Evolutionary conservation across 2,113 vertebrate genomes (phyloP).

Genomic region (Nymphicus hollandicus): DNA sequence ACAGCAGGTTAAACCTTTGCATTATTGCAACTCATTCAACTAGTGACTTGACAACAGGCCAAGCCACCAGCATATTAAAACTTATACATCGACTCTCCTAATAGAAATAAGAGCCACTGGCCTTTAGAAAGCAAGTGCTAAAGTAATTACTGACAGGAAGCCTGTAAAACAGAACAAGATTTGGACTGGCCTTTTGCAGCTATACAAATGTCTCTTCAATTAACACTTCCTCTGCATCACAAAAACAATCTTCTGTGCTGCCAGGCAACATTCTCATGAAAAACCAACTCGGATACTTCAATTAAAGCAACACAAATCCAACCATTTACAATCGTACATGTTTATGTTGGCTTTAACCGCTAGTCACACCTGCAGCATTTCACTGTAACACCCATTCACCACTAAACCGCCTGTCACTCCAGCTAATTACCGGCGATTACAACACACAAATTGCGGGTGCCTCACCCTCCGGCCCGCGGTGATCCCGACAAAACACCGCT

Average conservation of each 20-base stretch:
- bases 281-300: background rate
- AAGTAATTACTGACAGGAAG: background rate
- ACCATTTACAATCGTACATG: accelerated
- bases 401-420: background rate
- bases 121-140: background rate
- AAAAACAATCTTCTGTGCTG: background rate
- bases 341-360: background rate
- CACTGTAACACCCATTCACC: background rate
- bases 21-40: background rate
- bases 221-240: background rate
- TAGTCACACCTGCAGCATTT: background rate
- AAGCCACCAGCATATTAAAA: background rate
- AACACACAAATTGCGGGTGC: background rate
- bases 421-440: background rate
- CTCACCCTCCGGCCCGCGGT: background rate
- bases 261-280: background rate
- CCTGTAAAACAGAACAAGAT: background rate
- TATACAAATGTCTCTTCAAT: background rate
- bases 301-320: background rate
- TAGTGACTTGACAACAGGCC: background rate
- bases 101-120: accelerated
- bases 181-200: background rate
- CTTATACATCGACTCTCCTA: accelerated
- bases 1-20: background rate
- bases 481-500: background rate